Evolutionary conservation across 2,113 vertebrate genomes (phyloP).

Genomic region (Cryptotis parvus): DNA sequence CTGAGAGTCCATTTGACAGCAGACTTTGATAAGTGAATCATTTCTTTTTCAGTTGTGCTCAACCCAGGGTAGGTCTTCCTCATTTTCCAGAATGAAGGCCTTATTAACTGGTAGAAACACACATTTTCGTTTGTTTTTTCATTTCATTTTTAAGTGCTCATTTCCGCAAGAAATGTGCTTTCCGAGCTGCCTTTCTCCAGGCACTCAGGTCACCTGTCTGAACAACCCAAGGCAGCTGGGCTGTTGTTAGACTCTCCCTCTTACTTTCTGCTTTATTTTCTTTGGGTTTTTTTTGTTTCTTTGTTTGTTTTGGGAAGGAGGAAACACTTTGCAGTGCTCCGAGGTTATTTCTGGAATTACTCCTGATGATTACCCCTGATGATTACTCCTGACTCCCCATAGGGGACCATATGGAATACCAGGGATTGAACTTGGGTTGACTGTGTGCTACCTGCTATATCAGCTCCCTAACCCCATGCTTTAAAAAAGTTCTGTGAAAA

Average conservation of each 20-base stretch:
- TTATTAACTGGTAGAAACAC: no score
- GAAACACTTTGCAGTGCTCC: no score
- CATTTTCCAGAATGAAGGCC: no score
- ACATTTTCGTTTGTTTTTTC: not conserved
- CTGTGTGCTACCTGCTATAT: no score
- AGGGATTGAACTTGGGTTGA: no score
- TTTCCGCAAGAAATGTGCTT: not conserved
- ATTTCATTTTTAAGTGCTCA: not conserved
- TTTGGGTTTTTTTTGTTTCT: no score
- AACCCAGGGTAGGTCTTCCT: not conserved
- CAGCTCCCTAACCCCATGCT: no score
- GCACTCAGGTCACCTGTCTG: not conserved
- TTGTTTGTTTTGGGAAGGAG: no score
- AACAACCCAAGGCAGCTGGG: not conserved
- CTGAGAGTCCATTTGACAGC: accelerated
- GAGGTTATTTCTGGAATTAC: no score
- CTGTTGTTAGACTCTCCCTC: not conserved
- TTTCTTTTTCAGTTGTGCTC: slow-evolving; percentile 38
- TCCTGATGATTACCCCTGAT: no score
- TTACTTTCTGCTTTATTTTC: not conserved
- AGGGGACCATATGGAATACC: no score
- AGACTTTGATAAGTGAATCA: not conserved
- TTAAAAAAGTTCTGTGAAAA: slow-evolving; percentile 5
- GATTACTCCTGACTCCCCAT: no score
- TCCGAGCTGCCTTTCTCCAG: not conserved